A percentile compares a stretch with the other conserved stretches of the same genome.
These are phyloP conservation scores for Teinopalpus imperialis DNA, from an alignment of 2,888 invertebrate species.

Conservation along the genomic window DNA sequence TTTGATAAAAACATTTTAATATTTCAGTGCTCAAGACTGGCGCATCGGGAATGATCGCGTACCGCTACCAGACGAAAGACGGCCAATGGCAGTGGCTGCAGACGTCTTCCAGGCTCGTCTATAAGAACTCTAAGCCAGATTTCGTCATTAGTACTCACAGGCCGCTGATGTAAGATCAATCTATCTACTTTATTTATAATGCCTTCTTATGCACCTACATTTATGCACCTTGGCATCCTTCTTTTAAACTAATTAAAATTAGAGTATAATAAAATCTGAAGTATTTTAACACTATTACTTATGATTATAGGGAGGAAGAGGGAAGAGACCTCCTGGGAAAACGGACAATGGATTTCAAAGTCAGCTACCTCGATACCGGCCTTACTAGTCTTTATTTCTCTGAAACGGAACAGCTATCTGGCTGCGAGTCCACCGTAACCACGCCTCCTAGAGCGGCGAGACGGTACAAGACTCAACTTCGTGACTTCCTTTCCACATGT, in stretches of 20 bases:
- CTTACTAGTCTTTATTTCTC: slow-evolving; percentile 95
- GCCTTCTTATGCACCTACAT: too few relatives aligned
- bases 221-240: too few relatives aligned
- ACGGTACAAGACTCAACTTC: slow-evolving; percentile 95
- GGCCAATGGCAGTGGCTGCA: slow-evolving; percentile 99
- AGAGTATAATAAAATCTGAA: too few relatives aligned
- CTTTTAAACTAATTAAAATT: too few relatives aligned
- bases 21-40: slow-evolving; percentile 97
- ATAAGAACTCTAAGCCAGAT: slow-evolving; percentile 99
- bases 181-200: too few relatives aligned
- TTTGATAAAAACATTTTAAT: not conserved
- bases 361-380: slow-evolving; percentile 97
- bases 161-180: slow-evolving; percentile 96
- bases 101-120: slow-evolving; percentile 96
- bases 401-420: slow-evolving; percentile 89
- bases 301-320: slow-evolving; percentile 97
- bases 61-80: slow-evolving; percentile 97
- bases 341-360: slow-evolving; percentile 99
- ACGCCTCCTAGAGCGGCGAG: slow-evolving; percentile 91
- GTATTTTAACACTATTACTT: too few relatives aligned
- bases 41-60: slow-evolving; percentile 99
- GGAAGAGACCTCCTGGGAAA: slow-evolving; percentile 98
- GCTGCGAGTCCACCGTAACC: slow-evolving; percentile 84
- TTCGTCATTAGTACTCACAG: slow-evolving; percentile 99
- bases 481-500: slow-evolving; percentile 96